Evolutionary conservation across 2,113 vertebrate genomes (phyloP), one percentile per base, ranked within the genome.

Genomic region (Mesocricetus auratus): DNA sequence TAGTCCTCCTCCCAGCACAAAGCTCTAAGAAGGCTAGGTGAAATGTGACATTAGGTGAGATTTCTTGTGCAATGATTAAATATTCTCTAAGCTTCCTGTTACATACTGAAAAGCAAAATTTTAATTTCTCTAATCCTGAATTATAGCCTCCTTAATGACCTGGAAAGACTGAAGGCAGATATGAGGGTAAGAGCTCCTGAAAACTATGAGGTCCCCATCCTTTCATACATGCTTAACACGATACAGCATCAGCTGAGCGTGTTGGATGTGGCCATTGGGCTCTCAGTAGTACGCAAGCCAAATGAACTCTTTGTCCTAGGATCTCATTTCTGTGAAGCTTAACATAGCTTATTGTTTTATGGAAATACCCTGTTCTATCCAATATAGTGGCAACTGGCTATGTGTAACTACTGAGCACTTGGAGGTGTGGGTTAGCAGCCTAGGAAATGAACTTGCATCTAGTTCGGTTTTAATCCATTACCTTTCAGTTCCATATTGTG

Each of bases 391-490:
- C 78, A 42, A 58, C 12, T 1, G 86, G 66, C 33, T 64, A 60
- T 31, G 15, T 1, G 15, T 15, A 15, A 22, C 31, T 7, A 56
- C 0, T 1, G 22, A 91, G 36, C 11, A 73, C 60, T n/a, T 89
- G 45, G 50, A 36, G 93, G 81, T 39, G 47, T 79, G n/a, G 50
- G 39, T 42, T 68, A 50, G 16, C 19, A 86, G 73, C 3, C 1
- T 15, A 95, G 73, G 39, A 86, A 68, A 31, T 66, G 33, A 62
- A 60, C 68, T 95, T 64, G 77, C 26, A 22, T 75, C 74, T 90
- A 31, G 42, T 64, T 95, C 95, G 12, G 88, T 83, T 89, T 95
- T 75, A 45, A 86, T 19, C 39, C 19, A 45, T 86, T 85, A 29
- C 31, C 89, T 90, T 95, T 79, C 83, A 94, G 86, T 69, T 88